Percentiles rank a stretch among this genome's conserved stretches.
These are phyloP conservation scores for Climacteris rufus DNA, from an alignment of 2,113 vertebrate species.

Conservation along the genomic window DNA sequence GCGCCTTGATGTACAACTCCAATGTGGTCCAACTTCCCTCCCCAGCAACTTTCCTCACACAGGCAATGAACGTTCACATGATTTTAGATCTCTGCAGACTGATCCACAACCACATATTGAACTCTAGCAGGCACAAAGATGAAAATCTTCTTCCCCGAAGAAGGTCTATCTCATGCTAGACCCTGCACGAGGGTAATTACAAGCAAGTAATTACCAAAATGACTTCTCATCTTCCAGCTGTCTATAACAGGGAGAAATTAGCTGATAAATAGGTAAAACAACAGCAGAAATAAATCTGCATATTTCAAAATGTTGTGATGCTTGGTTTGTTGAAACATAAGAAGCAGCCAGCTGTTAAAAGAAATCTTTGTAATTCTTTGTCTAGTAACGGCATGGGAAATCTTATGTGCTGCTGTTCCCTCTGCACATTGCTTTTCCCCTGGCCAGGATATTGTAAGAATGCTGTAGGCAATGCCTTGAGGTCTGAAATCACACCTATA, in stretches of 20 bases:
- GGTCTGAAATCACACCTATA: not conserved
- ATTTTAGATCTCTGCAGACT: not conserved
- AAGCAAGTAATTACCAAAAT: not conserved
- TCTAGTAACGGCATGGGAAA: slow-evolving; percentile 16
- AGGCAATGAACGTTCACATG: not conserved
- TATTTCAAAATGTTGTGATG: not conserved
- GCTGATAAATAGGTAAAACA: not conserved
- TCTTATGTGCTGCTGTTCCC: not conserved
- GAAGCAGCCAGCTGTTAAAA: not conserved
- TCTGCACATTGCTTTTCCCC: slow-evolving; percentile 7
- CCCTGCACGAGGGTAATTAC: not conserved
- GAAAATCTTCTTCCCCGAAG: not conserved
- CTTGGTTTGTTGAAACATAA: slow-evolving; percentile 22
- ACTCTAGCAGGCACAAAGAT: not conserved
- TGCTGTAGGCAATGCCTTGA: not conserved
- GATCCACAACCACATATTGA: slow-evolving; percentile 12
- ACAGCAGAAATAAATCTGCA: not conserved
- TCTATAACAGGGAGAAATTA: not conserved
- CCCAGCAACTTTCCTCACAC: slow-evolving; percentile 27
- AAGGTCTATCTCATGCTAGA: slow-evolving; percentile 24
- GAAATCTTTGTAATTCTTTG: not conserved
- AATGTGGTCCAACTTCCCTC: slow-evolving; percentile 20
- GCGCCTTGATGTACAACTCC: not conserved
- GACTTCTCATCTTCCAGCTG: not conserved
- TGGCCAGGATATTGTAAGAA: not conserved